Evolutionary conservation across 2,888 invertebrate genomes (phyloP).

Genomic region (Drosophila bunnanda): DNA sequence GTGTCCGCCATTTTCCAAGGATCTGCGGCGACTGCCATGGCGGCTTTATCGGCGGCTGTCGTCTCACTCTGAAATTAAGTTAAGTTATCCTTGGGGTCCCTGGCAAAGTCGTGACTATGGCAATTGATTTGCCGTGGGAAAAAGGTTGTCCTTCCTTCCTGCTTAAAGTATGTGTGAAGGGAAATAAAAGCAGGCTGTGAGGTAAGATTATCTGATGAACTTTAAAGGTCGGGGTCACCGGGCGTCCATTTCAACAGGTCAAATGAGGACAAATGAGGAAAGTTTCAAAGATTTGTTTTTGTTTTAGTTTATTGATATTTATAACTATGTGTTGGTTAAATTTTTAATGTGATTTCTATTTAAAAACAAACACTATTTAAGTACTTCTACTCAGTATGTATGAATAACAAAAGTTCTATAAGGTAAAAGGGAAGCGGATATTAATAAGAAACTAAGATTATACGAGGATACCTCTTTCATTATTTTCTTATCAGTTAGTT

Average conservation of each 20-base stretch:
- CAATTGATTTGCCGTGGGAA: slow-evolving; percentile 34
- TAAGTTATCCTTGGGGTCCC: slow-evolving; percentile 44
- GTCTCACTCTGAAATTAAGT: slow-evolving; percentile 36
- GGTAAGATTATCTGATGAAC: slow-evolving; percentile 6
- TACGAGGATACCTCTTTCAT: too few relatives aligned
- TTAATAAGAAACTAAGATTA: too few relatives aligned
- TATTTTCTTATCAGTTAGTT: too few relatives aligned
- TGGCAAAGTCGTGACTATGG: slow-evolving; percentile 12
- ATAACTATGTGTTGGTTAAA: too few relatives aligned
- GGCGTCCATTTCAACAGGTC: neutral
- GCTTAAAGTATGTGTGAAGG: neutral
- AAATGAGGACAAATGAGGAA: neutral
- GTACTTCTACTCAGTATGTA: neutral
- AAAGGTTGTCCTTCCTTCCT: slow-evolving; percentile 23
- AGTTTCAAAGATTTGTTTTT: neutral
- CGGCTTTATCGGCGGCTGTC: slow-evolving; percentile 9
- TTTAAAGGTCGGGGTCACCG: neutral
- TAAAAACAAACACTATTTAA: neutral
- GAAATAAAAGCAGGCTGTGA: slow-evolving; percentile 1
- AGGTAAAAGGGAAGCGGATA: too few relatives aligned
- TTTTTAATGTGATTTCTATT: too few relatives aligned
- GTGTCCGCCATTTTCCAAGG: slow-evolving; percentile 31
- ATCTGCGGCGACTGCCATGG: slow-evolving; percentile 12
- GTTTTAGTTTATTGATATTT: neutral
- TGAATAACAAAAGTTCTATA: neutral